These are phyloP conservation scores for Dryas iulia DNA, from an alignment of 1,140 invertebrate genomes.

Conservation along the genomic window DNA sequence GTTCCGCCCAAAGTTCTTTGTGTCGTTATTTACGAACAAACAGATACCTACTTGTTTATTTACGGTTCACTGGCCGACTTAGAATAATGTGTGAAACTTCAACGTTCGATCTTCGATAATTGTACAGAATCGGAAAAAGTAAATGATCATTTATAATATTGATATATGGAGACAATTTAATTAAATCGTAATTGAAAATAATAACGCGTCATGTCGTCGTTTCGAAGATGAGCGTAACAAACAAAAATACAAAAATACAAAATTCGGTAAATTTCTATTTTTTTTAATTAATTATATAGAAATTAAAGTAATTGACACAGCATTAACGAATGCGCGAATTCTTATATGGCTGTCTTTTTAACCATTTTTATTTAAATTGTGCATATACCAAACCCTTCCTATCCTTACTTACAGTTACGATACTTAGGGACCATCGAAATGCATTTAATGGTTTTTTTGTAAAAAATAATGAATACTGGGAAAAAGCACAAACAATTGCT, in stretches of 20 bases:
- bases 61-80: slow-evolving; percentile 14
- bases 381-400: too few relatives aligned
- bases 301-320: too few relatives aligned
- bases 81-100: background rate
- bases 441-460: too few relatives aligned
- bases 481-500: too few relatives aligned
- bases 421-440: too few relatives aligned
- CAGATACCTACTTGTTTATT: slow-evolving; percentile 23
- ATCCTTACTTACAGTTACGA: too few relatives aligned
- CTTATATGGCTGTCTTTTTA: too few relatives aligned
- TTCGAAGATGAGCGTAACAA: too few relatives aligned
- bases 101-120: background rate
- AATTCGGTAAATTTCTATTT: background rate
- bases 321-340: too few relatives aligned
- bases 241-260: too few relatives aligned
- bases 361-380: too few relatives aligned
- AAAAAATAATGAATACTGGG: too few relatives aligned
- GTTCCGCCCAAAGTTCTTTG: slow-evolving; percentile 29
- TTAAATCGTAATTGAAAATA: background rate
- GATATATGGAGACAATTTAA: background rate
- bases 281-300: background rate
- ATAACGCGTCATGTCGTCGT: background rate
- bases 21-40: slow-evolving; percentile 36
- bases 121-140: background rate
- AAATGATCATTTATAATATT: background rate